Conservation (phyloP, 35 echinoderm and acorn worm genomes). For the Hemicentrotus pulcherrimus region DNA sequence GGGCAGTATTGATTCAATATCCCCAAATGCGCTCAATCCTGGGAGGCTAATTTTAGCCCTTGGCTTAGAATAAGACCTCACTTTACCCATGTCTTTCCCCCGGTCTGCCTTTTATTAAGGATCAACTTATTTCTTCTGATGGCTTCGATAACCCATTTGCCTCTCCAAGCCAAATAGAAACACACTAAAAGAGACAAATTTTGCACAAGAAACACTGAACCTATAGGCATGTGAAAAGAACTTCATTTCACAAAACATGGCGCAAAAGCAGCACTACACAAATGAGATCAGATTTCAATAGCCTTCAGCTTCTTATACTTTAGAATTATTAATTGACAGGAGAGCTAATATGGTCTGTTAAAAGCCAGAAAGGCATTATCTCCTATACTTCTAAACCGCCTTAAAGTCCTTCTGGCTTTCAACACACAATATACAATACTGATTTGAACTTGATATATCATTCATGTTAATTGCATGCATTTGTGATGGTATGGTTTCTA, state of each 20-base stretch:
- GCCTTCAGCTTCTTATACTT: not conserved
- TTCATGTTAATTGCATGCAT: not conserved
- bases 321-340: not conserved
- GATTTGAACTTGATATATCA: not conserved
- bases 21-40: not conserved
- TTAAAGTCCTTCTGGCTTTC: too few species aligned
- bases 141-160: not conserved
- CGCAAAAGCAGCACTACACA: not conserved
- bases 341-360: not conserved
- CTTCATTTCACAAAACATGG: not conserved
- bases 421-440: too few species aligned
- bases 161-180: not conserved
- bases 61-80: not conserved
- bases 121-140: constrained; percentile 19
- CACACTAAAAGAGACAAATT: not conserved
- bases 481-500: not conserved
- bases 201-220: not conserved
- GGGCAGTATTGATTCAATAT: constrained; percentile 9
- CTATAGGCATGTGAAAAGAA: not conserved
- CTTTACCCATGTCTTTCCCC: not conserved
- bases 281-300: not conserved
- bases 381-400: too few species aligned
- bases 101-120: not conserved
- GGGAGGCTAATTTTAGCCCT: not conserved
- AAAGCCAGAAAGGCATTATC: too few species aligned